Percentiles rank a stretch among this genome's conserved stretches.
Conservation (phyloP, 2,113 vertebrate genomes). For the Sphyrna mokarran region DNA sequence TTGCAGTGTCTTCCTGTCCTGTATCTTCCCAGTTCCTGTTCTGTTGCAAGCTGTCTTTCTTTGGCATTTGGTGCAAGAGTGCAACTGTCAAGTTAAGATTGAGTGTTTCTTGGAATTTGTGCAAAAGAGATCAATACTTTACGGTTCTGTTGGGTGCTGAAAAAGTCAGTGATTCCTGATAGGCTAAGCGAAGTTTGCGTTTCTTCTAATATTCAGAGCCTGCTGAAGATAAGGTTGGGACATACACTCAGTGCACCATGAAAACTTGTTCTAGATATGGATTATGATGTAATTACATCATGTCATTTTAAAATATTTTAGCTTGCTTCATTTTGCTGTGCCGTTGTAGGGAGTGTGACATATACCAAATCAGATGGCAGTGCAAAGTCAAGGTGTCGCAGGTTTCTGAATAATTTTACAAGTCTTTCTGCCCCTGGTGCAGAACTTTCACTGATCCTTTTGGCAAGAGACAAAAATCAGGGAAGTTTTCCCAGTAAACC, state of each 20-base stretch:
- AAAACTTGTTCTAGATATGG: neutral
- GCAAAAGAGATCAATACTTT: neutral
- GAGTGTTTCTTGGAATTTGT: neutral
- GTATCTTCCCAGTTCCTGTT: neutral
- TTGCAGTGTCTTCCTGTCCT: neutral
- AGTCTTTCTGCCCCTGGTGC: neutral
- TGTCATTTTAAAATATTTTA: neutral
- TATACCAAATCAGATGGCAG: neutral
- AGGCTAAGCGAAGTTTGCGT: too few relatives aligned
- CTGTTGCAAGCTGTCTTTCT: neutral
- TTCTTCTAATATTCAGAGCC: too few relatives aligned
- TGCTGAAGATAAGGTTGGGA: too few relatives aligned
- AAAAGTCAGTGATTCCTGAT: too few relatives aligned
- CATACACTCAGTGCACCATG: too few relatives aligned
- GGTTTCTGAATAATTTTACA: neutral
- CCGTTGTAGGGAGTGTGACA: neutral
- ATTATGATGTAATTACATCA: neutral
- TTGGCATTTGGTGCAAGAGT: neutral
- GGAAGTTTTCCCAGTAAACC: neutral
- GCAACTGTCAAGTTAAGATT: neutral
- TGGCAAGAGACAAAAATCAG: neutral
- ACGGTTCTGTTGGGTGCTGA: too few relatives aligned
- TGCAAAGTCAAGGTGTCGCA: neutral
- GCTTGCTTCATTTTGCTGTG: neutral
- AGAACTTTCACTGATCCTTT: neutral